Evolutionary conservation across 2,888 invertebrate species (phyloP), one percentile per base, ranked within the genome.

Genomic region (Sinopyrophorus schimmeli): DNA sequence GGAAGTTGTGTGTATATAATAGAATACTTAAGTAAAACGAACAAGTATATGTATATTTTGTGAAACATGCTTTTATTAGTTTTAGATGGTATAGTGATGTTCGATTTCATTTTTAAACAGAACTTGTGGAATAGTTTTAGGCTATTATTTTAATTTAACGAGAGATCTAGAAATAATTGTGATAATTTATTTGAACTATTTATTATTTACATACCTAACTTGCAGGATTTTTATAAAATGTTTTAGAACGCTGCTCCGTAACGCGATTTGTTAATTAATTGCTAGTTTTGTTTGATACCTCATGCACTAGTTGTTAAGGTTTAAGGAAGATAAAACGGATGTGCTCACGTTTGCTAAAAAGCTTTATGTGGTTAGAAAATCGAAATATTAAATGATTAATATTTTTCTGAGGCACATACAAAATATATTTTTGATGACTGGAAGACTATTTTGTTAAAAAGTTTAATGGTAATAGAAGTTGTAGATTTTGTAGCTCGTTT

Each of bases 401-500:
- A 66, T 67, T 68, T 68, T 67, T 66, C 63, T 66, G 66, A 66
- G 55, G 64, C 64, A 66, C 65, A 62, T 65, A 67, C 63, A 63
- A 63, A 50, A 66, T 64, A 67, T 68, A 68, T 68, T 67, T 68
- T 68, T 68, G 63, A 66, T 63, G 62, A 61, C 53, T 61, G 55
- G 55, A 54, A 61, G 50, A 54, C 55, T 57, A 53, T 60, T 59
- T 55, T 57, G 52, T 47, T 53, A 47, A 47, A 38, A 17, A 21
- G 26, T 28, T 40, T 40, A 27, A 32, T 31, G 40, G 39, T 44
- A 35, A 34, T 34, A 54, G 44, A 54, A 55, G 55, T 58, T 61
- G 59, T 59, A 59, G 54, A 62, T 59, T 60, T 54, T 58, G 55
- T 57, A 55, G 46, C 48, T 56, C 54, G 54, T 57, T 60, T 54